A percentile compares a stretch with the other conserved stretches of the same genome.
phyloP scores from a whole-genome alignment of 2,797 vertebrate genomes.

The Gallinago nigripennis region DNA sequence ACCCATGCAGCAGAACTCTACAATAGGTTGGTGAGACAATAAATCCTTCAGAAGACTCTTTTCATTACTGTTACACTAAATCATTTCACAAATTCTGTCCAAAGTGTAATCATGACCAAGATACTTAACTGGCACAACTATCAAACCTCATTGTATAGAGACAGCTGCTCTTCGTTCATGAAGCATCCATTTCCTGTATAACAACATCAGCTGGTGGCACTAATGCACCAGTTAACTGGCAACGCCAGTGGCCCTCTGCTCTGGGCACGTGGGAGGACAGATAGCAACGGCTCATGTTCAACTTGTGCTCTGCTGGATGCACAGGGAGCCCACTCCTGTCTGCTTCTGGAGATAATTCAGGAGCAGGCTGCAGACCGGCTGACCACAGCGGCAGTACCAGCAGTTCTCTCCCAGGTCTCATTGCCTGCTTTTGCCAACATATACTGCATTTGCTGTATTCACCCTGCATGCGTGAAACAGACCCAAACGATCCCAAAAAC shows the following conservation, averaged over 20 bases:
- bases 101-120: neutral
- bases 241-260: neutral
- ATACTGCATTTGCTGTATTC: neutral
- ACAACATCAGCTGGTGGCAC: conserved; percentile 3
- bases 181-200: neutral
- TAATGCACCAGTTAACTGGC: neutral
- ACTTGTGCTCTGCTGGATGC: neutral
- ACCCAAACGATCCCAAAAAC: neutral
- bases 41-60: neutral
- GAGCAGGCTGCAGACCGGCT: neutral
- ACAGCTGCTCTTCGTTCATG: neutral
- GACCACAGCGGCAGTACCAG: neutral
- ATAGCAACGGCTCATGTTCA: neutral
- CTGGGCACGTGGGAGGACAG: neutral
- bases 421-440: neutral
- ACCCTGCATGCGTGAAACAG: neutral
- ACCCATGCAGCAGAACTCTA: neutral
- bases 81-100: neutral
- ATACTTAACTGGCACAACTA: neutral
- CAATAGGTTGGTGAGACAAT: neutral
- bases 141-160: neutral
- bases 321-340: neutral
- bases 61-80: neutral
- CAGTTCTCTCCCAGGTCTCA: neutral
- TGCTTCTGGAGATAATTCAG: neutral